Evolutionary conservation across 2,113 vertebrate species (phyloP), one percentile per base, ranked within the genome.

Genomic region (Takifugu flavidus): DNA sequence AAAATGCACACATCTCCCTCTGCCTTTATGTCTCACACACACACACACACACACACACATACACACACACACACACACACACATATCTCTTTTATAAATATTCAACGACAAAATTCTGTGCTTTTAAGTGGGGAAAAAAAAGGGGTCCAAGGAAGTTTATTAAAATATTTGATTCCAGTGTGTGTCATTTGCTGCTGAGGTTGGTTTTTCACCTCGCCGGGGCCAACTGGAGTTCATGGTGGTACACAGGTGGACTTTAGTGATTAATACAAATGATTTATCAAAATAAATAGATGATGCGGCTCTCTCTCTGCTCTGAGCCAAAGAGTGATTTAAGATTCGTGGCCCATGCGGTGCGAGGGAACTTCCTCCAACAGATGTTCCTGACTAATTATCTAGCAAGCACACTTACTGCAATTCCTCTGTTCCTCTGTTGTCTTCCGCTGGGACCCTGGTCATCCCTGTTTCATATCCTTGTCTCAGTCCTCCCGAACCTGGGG

Each of bases 321-420:
- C 73, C 79, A 79, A 64, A 69, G 69, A 83, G 56, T 85, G 77
- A 86, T 83, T 87, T 83, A 81, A 86, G 80, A 86, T 81, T 62
- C 61, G 51, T 28, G 63, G 62, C 77, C 75, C 76, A 74, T 28
- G 72, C 80, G 87, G 66, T 74, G 28, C 59, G n/a, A 13, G 64
- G 63, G 69, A 77, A 78, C 77, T 70, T 85, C 79, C 78, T 86
- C 75, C 66, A 83, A 63, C 91, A 91, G 89, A 91, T 92, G 90
- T 87, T 82, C 79, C 65, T 67, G 68, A 86, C 89, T 90, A 92
- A 91, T 91, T 85, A 91, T 87, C 85, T 82, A 86, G 89, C 88
- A 90, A 84, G 70, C 76, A 25, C 67, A 73, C 74, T 81, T 82
- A 86, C 83, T 83, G 79, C 66, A 78, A 76, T 81, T 79, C 80